Base-by-base conservation (phyloP, 2,113 vertebrate genomes). In the Datnioides undecimradiatus region DNA sequence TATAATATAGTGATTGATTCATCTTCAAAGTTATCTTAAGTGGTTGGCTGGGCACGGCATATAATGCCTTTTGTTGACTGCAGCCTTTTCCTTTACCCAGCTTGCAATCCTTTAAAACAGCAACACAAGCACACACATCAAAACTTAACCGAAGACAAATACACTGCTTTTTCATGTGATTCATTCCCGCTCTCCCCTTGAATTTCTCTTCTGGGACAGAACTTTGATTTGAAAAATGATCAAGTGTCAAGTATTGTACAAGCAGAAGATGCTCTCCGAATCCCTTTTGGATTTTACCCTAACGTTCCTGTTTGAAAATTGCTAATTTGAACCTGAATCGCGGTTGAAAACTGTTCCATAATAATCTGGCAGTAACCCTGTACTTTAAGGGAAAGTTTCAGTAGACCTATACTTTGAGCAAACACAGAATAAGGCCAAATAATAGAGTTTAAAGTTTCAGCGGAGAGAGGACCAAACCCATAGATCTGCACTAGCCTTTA, bases 1-100 rank as follows among this genome's bases (percentile, higher is more conserved):
- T 96, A 97, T 95, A 96, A 97, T 96, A 95, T 96, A 96, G 95
- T 95, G 93, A 95, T 95, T 95, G 94, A 95, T 95, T 95, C 90
- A 94, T 95, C 94, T 94, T 95, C 94, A 96, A 97, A 97, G 96
- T 95, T 96, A 95, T 95, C 91, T 91, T 96, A 95, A 92, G 87
- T 79, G 83, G 92, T 93, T 93, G 85, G 87, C 91, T 82, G 78
- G 83, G 73, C 91, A 86, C 83, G 93, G 91, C 90, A 86, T 95
- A 93, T 94, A 91, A 92, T 92, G 85, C 72, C 80, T 88, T 92
- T 93, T 93, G 91, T 93, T 92, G 86, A 87, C 91, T 95, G 84
- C 84, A 81, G 87, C 91, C 86, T 80, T 92, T 94, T 93, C 73
- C 82, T 85, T 85, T 76, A 76, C 82, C 83, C 78, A 48, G 68